phyloP scores from a whole-genome alignment of 2,888 invertebrate genomes.

The Pristionchus entomophagus region DNA sequence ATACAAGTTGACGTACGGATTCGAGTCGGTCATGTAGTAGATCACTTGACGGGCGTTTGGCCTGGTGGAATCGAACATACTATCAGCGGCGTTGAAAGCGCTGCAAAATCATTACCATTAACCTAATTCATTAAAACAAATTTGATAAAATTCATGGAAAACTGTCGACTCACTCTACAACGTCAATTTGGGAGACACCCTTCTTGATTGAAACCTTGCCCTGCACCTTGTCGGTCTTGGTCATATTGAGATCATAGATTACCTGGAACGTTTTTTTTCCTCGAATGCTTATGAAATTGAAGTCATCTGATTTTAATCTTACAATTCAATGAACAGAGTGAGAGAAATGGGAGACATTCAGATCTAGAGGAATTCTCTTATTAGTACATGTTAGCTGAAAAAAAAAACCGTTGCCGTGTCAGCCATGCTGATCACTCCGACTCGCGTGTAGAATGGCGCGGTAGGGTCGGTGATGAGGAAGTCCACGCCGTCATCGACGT shows the following conservation, averaged over 20 bases:
- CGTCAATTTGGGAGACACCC: neutral
- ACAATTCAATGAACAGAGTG: neutral
- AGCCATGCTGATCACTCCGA: conserved; percentile 12
- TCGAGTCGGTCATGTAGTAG: neutral
- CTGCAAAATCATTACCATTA: neutral
- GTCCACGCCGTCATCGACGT: neutral
- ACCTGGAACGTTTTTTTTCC: neutral
- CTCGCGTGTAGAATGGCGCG: neutral
- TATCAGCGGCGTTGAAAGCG: neutral
- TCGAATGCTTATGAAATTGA: no score
- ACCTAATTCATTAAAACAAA: no score
- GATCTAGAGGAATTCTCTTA: no score
- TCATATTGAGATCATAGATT: neutral
- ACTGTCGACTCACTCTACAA: neutral
- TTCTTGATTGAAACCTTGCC: neutral
- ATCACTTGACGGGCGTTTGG: neutral
- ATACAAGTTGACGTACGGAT: neutral
- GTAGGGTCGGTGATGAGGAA: neutral
- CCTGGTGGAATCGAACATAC: neutral
- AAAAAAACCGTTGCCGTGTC: neutral
- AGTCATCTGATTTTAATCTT: no score
- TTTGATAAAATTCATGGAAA: no score
- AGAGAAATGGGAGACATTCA: no score
- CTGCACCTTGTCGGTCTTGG: conserved; percentile 3
- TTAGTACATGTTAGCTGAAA: no score